Conservation (phyloP, 2,888 invertebrate species). For the Nomada flava region DNA sequence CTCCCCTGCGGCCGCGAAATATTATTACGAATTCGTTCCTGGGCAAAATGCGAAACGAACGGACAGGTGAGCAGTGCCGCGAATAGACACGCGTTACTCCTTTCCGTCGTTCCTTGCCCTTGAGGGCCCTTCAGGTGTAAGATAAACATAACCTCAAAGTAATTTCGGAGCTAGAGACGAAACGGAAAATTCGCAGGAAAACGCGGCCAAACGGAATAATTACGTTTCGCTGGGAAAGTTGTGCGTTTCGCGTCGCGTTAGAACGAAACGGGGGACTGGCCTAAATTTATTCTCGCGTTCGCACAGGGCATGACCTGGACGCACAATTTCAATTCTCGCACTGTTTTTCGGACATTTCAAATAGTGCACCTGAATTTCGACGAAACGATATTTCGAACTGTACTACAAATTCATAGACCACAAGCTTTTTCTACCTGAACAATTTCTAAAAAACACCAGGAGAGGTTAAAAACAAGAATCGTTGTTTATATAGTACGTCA, state of each 20-base stretch:
- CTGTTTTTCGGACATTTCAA: neutral
- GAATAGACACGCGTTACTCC: conserved; percentile 69
- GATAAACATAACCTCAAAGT: conserved; percentile 76
- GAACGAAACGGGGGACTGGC: neutral
- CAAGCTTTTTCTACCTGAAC: conserved; percentile 33
- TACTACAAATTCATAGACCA: conserved; percentile 7
- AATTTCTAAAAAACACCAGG: conserved; percentile 65
- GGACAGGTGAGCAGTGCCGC: conserved; percentile 37
- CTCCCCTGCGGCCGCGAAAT: too few species aligned
- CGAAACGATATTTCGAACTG: conserved; percentile 8
- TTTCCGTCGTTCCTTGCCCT: conserved; percentile 68
- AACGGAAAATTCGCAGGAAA: neutral
- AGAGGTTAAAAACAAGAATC: conserved; percentile 78
- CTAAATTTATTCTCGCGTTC: conserved; percentile 18
- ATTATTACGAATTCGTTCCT: neutral
- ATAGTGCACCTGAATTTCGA: neutral
- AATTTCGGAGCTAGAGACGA: conserved; percentile 36
- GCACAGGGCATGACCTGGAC: conserved; percentile 59
- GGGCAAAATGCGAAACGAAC: conserved; percentile 24
- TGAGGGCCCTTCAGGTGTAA: conserved; percentile 66
- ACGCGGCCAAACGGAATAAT: neutral
- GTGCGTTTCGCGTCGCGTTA: neutral
- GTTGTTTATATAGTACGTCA: conserved; percentile 79
- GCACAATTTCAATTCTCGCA: conserved; percentile 68
- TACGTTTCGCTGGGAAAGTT: neutral